Evolutionary conservation across 1,140 invertebrate species (phyloP), one percentile per base, ranked within the genome.

Genomic region (Platyscapa corneri): DNA sequence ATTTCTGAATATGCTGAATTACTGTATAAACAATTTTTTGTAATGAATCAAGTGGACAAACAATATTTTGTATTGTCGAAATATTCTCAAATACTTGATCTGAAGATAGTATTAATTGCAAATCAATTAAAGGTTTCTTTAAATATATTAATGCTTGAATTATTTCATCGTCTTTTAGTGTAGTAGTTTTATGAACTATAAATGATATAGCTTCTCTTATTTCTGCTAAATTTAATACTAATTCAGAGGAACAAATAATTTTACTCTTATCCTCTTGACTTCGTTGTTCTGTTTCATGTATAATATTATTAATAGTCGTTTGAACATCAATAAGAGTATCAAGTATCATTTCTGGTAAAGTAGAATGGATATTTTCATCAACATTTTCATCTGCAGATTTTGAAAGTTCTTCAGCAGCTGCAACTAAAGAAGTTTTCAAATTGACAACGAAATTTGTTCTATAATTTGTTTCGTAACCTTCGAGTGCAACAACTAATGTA

Each of bases 301-400:
- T 83, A 32, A 90, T 88, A 6, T 86, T 81, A 86, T 89, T 92
- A 3, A 93, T 82, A 16, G 87, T 87, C 0, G 89, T 88, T 74
- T 93, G 92, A 10, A 91, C 88, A 74, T 92, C 90, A 32, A 92
- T 91, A 23, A 93, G 75, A 49, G 89, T 87, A 86, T 93, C 92
- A 16, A 92, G 74, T 84, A 93, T 90, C 37, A 88, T 87, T 46
- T 92, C 90, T 1, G 90, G 76, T 53, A 88, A 86, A 75, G 42
- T 70, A 20, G 20, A 30, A 37, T 20, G 3, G 12, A 79, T 39
- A n/a, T n/a, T 74, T 12, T 42, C 56, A 16, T 84, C 80, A 32
- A 23, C 14, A 81, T 78, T 86, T 32, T 84, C 81, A 56, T 84
- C 53, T 65, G 86, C 77, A 23, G 88, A 46, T 82, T 88, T 89